phyloP scores from a whole-genome alignment of 1,140 invertebrate genomes.

The Aplysia californica region DNA sequence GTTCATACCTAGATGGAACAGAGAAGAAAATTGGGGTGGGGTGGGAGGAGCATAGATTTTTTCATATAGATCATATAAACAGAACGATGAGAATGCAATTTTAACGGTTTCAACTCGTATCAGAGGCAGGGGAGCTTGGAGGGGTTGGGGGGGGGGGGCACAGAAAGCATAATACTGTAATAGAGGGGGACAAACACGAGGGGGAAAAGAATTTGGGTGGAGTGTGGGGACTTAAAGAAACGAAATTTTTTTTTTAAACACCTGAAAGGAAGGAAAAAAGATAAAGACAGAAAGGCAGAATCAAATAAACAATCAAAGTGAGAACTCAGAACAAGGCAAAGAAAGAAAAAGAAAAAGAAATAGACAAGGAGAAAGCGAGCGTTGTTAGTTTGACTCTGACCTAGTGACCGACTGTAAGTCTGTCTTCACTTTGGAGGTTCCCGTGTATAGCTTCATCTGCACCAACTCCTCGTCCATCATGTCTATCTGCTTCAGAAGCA shows the following conservation, averaged over 20 bases:
- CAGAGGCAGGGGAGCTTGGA: no score
- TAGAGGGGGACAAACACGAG: no score
- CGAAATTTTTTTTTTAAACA: background rate
- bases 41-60: no score
- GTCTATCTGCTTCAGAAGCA: constrained; percentile 34
- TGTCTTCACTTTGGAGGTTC: constrained; percentile 26
- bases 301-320: background rate
- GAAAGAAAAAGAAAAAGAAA: background rate
- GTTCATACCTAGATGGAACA: no score
- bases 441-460: constrained; percentile 28
- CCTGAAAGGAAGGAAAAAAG: background rate
- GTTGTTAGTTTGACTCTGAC: background rate
- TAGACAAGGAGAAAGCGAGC: background rate
- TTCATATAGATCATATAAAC: no score
- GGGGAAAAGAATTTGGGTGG: no score
- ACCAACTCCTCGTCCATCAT: constrained; percentile 27
- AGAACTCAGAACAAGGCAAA: background rate
- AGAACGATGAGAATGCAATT: no score
- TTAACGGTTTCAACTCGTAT: no score
- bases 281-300: constrained; percentile 6
- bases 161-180: no score
- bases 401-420: constrained; percentile 24
- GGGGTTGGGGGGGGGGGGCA: no score
- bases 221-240: background rate
- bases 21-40: no score